These are phyloP conservation scores for Pantala flavescens DNA, from an alignment of 1,140 invertebrate genomes.

Conservation along the genomic window DNA sequence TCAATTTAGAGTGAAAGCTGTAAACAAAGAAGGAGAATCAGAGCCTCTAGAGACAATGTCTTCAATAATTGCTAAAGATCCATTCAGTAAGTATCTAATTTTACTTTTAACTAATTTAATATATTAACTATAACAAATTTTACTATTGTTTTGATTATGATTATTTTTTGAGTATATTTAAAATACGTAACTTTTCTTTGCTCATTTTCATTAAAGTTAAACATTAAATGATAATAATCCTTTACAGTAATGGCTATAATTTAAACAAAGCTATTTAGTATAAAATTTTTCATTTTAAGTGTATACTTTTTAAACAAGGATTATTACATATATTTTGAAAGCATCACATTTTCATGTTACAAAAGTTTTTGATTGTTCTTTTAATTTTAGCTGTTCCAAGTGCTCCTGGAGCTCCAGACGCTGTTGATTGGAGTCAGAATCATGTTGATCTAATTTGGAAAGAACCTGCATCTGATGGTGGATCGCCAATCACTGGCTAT, in stretches of 20 bases:
- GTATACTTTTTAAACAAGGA: too few relatives aligned
- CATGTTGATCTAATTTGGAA: conserved; percentile 82
- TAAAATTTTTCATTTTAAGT: too few relatives aligned
- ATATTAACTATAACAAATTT: not conserved
- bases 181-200: conserved; percentile 2
- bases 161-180: too few relatives aligned
- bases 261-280: too few relatives aligned
- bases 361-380: not conserved
- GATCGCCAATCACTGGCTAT: conserved; percentile 85
- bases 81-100: conserved; percentile 63
- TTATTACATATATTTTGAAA: too few relatives aligned
- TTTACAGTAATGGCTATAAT: too few relatives aligned
- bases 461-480: conserved; percentile 72
- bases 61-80: conserved; percentile 92
- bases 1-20: conserved; percentile 93
- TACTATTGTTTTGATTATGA: too few relatives aligned
- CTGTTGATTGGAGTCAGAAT: conserved; percentile 83
- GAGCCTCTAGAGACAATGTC: conserved; percentile 89
- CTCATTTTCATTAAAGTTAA: conserved; percentile 12
- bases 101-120: conserved; percentile 18
- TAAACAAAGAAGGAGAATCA: conserved; percentile 94
- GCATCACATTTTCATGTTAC: too few relatives aligned
- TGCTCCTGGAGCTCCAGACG: conserved; percentile 72
- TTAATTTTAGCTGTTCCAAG: conserved; percentile 56
- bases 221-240: not conserved